phyloP scores from a whole-genome alignment of 2,888 invertebrate genomes.

The Acrobasis repandana region DNA sequence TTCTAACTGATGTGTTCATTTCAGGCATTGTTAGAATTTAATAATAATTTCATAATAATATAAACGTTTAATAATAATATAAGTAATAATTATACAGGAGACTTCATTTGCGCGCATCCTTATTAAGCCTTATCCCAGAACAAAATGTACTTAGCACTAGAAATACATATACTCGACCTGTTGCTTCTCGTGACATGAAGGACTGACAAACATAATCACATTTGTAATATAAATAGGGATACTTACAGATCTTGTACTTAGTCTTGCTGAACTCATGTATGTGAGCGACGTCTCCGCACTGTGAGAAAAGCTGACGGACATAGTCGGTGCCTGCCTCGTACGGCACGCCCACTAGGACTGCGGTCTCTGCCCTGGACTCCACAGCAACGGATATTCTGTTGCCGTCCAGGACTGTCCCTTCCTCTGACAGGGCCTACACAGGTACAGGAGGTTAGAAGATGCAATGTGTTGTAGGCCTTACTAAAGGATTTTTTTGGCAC shows the following conservation, averaged over 20 bases:
- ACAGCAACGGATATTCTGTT: constrained; percentile 62
- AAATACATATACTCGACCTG: too few relatives aligned
- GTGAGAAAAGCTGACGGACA: constrained; percentile 68
- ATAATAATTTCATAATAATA: too few relatives aligned
- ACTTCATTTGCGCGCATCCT: too few relatives aligned
- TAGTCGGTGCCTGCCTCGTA: constrained; percentile 75
- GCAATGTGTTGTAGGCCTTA: not conserved
- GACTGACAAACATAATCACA: not conserved
- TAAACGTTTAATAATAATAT: too few relatives aligned
- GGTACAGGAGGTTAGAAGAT: constrained; percentile 3
- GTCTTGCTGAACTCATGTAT: constrained; percentile 82
- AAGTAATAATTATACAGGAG: too few relatives aligned
- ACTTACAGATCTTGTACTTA: constrained; percentile 79
- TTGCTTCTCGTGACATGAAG: too few relatives aligned
- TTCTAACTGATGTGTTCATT: too few relatives aligned
- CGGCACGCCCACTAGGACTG: constrained; percentile 77
- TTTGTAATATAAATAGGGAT: too few relatives aligned
- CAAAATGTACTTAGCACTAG: too few relatives aligned
- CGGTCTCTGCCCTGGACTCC: constrained; percentile 75
- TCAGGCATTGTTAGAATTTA: too few relatives aligned
- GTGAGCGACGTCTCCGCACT: constrained; percentile 75
- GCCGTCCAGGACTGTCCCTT: constrained; percentile 67
- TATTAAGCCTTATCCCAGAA: too few relatives aligned
- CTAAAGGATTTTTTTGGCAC: too few relatives aligned
- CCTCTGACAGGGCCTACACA: constrained; percentile 67